Evolutionary conservation across 2,888 invertebrate species (phyloP), one percentile per base, ranked within the genome.

Genomic region (Caradrina kadenii): DNA sequence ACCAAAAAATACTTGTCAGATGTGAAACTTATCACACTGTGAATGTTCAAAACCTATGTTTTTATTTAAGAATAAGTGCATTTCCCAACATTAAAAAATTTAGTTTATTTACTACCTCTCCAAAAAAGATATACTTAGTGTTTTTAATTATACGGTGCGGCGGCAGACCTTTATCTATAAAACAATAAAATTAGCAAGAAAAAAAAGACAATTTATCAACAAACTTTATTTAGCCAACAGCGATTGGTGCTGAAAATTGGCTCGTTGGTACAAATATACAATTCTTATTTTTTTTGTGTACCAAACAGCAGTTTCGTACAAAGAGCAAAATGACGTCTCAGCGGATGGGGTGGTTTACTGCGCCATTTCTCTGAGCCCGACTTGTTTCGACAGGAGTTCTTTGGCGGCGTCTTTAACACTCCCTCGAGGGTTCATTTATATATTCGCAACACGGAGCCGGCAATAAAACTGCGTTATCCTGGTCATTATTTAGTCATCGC

Each of bases 401-500:
- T 94, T 91, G 92, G 92, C 92, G 93, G 93, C 93, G 90, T 94
- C 93, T 94, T 95, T 95, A 96, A 94, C 95, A 95, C 95, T 93
- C 95, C 95, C 95, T 88, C 58, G 95, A 92, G 96, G 88, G 91
- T 96, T 93, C 93, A 95, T 95, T 95, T 96, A 94, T 95, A 94
- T 95, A 96, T 95, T 95, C 95, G 92, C 92, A 93, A 93, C 95
- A 93, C 95, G 95, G 92, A 94, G 92, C 87, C 91, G 88, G 95
- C 93, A 94, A 94, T 95, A 96, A 96, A 96, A 94, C 93, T 93
- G 95, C 93, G 95, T 96, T 95, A 96, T 94, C 93, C 94, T 88
- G 90, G 94, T 95, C 95, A 95, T 96, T 95, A 95, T 94, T 96
- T 95, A 96, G 96, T 95, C 95, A 96, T 95, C 95, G 92, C 93